Evolutionary conservation across 1,140 invertebrate species (phyloP).

Genomic region (Catajapyx aquilonaris): DNA sequence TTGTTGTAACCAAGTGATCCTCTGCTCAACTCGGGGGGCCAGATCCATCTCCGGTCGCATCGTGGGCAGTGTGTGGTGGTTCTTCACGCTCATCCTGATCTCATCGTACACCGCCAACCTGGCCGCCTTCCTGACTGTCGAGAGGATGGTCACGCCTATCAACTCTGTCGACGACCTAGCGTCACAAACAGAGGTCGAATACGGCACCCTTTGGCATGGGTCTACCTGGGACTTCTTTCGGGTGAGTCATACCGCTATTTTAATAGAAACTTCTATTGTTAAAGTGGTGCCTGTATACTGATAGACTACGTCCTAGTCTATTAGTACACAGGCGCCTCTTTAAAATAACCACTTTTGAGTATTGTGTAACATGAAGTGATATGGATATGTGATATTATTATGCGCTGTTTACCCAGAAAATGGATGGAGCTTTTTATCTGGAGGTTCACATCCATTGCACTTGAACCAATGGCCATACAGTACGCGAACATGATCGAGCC

Average conservation of each 20-base stretch:
- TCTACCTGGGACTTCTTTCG: constrained; percentile 86
- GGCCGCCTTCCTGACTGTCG: constrained; percentile 86
- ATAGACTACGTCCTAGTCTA: no score
- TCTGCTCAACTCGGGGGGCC: no score
- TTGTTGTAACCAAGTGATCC: no score
- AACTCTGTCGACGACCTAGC: constrained; percentile 84
- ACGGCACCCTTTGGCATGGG: constrained; percentile 65
- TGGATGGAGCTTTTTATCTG: not conserved
- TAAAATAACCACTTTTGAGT: no score
- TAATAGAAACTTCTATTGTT: no score
- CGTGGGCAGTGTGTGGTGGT: constrained; percentile 97
- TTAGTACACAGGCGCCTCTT: no score
- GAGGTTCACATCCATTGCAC: no score
- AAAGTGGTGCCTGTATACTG: no score
- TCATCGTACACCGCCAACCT: constrained; percentile 97
- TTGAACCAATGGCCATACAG: no score
- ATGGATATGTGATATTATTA: not conserved
- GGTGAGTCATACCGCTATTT: constrained; percentile 34
- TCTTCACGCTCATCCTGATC: constrained; percentile 94
- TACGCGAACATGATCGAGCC: no score
- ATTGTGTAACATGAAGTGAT: not conserved
- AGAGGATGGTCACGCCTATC: constrained; percentile 82
- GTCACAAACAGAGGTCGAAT: constrained; percentile 86
- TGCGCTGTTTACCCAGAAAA: constrained; percentile 3
- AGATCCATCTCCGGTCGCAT: constrained; percentile 84